Conservation (phyloP, 2,888 invertebrate species). For the Ichneumoninae sp. region DNA sequence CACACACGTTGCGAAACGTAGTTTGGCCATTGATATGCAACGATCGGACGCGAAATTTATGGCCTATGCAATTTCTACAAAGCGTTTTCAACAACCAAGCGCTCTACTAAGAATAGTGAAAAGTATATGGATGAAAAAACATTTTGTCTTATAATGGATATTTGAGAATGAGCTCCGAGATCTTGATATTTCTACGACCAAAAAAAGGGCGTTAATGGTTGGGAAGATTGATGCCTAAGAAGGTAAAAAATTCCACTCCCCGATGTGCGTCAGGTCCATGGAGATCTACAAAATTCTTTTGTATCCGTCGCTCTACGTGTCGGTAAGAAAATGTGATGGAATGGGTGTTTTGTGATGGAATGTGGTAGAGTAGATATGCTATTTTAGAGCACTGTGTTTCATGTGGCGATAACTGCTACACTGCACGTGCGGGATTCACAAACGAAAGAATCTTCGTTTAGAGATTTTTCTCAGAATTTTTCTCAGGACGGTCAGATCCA, state of each 20-base stretch:
- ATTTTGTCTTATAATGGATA: neutral
- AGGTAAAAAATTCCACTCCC: slow-evolving; percentile 49
- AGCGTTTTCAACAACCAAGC: slow-evolving; percentile 20
- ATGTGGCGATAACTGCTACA: neutral
- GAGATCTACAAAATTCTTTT: slow-evolving; percentile 52
- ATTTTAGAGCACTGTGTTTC: neutral
- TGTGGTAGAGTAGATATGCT: neutral
- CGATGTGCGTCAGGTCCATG: slow-evolving; percentile 24
- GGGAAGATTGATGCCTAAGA: slow-evolving; percentile 39
- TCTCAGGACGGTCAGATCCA: neutral
- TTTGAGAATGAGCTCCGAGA: neutral
- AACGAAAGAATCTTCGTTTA: neutral
- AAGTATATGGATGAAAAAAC: neutral
- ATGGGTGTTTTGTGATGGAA: slow-evolving; percentile 25
- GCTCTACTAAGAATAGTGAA: slow-evolving; percentile 1
- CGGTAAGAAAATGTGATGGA: slow-evolving; percentile 25
- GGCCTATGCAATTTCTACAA: slow-evolving; percentile 52
- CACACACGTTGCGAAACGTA: slow-evolving; percentile 41
- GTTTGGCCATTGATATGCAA: slow-evolving; percentile 56
- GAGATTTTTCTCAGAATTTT: neutral
- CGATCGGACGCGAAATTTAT: slow-evolving; percentile 44
- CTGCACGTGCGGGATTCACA: neutral
- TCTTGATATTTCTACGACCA: slow-evolving; percentile 2
- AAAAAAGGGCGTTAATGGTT: slow-evolving; percentile 21
- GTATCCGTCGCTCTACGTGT: slow-evolving; percentile 17